Evolutionary conservation across 2,888 invertebrate genomes (phyloP).

Genomic region (Plebejus argus): DNA sequence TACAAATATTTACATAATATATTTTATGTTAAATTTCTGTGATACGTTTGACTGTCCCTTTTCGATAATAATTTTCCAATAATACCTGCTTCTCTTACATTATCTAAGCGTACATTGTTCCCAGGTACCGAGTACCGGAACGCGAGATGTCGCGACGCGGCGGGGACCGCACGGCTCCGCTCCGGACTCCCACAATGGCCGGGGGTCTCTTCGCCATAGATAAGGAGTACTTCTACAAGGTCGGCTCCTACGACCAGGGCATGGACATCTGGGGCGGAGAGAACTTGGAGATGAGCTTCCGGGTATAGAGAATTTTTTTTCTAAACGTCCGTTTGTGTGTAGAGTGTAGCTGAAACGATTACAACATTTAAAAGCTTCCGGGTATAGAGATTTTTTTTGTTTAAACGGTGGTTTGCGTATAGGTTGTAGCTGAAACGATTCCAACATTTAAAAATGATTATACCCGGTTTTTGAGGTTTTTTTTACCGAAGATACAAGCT

Average conservation of each 20-base stretch:
- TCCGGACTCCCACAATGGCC: slow-evolving; percentile 98
- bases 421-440: background rate
- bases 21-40: too few relatives aligned
- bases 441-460: background rate
- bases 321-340: background rate
- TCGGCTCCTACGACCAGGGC: slow-evolving; percentile 98
- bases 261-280: slow-evolving; percentile 99
- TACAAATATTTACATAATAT: too few relatives aligned
- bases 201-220: slow-evolving; percentile 98
- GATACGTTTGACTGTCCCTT: too few relatives aligned
- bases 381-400: background rate
- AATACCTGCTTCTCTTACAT: too few relatives aligned
- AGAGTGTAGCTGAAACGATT: background rate
- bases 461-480: background rate
- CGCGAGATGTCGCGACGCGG: slow-evolving; percentile 96
- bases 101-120: background rate
- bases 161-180: slow-evolving; percentile 94
- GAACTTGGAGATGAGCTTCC: slow-evolving; percentile 96
- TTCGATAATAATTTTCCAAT: too few relatives aligned
- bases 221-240: slow-evolving; percentile 97
- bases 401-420: background rate
- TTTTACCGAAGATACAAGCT: background rate
- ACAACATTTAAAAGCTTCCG: background rate
- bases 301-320: slow-evolving; percentile 80
- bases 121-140: slow-evolving; percentile 97